Conservation (phyloP, 2,888 invertebrate genomes). For the Himalopsyche anomala region DNA sequence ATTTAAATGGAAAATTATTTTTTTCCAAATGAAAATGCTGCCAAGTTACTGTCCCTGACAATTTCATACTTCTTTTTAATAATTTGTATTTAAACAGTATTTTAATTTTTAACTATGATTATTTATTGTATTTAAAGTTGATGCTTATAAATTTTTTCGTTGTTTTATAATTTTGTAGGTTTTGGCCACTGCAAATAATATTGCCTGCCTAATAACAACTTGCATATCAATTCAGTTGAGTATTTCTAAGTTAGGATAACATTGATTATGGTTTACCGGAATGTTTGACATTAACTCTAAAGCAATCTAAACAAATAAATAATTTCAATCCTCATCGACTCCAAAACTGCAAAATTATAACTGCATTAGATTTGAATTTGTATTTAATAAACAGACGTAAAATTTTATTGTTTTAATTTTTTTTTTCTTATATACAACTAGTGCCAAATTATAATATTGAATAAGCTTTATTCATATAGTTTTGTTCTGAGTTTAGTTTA, state of each 20-base stretch:
- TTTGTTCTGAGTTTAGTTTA: too few species aligned
- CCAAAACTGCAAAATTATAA: too few species aligned
- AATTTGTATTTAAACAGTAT: neutral
- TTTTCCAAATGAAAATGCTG: neutral
- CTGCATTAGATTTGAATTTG: too few species aligned
- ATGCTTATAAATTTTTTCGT: neutral
- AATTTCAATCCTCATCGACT: too few species aligned
- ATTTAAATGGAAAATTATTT: too few species aligned
- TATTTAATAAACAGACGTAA: too few species aligned
- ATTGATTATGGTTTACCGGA: conserved; percentile 39
- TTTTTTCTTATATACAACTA: neutral
- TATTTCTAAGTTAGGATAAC: conserved; percentile 62
- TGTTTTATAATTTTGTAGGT: conserved; percentile 46
- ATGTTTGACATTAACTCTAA: conserved; percentile 17
- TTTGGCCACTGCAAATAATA: conserved; percentile 46
- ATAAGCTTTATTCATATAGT: neutral
- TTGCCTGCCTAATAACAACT: conserved; percentile 62
- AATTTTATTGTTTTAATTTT: too few species aligned
- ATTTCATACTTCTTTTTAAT: neutral
- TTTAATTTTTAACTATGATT: neutral
- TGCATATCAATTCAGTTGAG: conserved; percentile 66
- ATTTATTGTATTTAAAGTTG: neutral
- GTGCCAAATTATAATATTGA: conserved; percentile 24
- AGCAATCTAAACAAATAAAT: too few species aligned
- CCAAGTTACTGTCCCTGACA: neutral